Evolutionary conservation across 2,797 vertebrate genomes (phyloP), one percentile per base, ranked within the genome.

Genomic region (Coilia nasus): DNA sequence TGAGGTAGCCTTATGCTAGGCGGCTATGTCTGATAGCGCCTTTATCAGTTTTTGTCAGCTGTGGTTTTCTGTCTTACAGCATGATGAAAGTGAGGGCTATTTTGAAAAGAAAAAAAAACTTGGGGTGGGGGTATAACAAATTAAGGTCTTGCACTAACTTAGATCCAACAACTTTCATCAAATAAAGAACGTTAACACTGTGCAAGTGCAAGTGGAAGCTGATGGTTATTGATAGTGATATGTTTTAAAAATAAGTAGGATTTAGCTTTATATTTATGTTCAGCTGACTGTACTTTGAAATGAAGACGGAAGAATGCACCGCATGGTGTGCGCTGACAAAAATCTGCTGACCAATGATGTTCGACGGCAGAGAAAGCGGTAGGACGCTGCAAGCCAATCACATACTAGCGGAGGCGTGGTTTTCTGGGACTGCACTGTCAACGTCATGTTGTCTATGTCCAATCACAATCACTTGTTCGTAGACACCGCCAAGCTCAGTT

Each of bases 401-500:
- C 6, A 50, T 47, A 0, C 0, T 0, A 5, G 3, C 0, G 0
- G 12, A 5, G 86, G 86, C 50, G 85, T 84, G 85, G 15, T 35
- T 87, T 47, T 14, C 14, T 19, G 21, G 9, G 57, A 67, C 86
- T 85, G 81, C 83, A 54, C n/a, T n/a, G 9, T 6, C 0, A 3
- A 71, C 94, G 94, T 96, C 91, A 88, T 47, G 0, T 19, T 82
- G 82, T 54, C 85, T 85, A n/a, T 15, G 87, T 83, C 95, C 95
- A 96, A 96, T 96, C 93, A 91, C 82, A 89, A 6, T 0, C 23
- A 86, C 87, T 86, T 15, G 85, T 88, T 89, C 81, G 83, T 89
- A 93, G 94, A 94, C 95, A 95, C 95, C 95, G 95, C 95, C 95
- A 96, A 96, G 95, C 95, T 96, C 95, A 94, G 95, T 96, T 95